Base-by-base conservation (phyloP, 1,140 invertebrate species). In the Maconellicoccus hirsutus region DNA sequence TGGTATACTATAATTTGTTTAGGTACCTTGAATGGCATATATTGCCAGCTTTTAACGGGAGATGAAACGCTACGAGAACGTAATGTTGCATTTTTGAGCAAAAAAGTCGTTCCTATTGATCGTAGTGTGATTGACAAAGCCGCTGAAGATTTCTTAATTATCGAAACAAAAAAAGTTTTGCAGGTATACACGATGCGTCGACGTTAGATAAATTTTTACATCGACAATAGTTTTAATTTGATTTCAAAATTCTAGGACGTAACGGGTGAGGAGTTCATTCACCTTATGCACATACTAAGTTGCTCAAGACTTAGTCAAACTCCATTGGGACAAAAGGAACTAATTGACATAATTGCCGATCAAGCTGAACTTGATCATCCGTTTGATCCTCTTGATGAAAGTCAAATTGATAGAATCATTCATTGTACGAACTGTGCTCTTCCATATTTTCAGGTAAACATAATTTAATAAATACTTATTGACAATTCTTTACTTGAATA, bases 181-280 rank as follows among this genome's bases (percentile, higher is more conserved):
- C 85, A 88, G 82, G 88, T 90, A 80, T 8, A 70, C n/a, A 63
- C 71, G 16, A 19, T 74, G 70, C 61, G 19, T 61, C 33, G n/a
- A 70, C 39, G 39, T 10, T 10, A 42, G n/a, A 42, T 42, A 42
- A 42, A 42, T 42, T 42, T n/a, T 42, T 42, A 10, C 39, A n/a
- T n/a, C n/a, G n/a, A n/a, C n/a, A n/a, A n/a, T n/a, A n/a, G n/a
- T n/a, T 61, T 61, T 61, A 7, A 61, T 61, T 61, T 16, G n/a
- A 52, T 52, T 52, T 66, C 69, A 59, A 38, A 73, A 73, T 72
- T 38, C 33, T 70, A 93, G 88, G 90, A 93, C 84, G 89, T 93
- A 12, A 93, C 89, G 42, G 90, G 91, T 69, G 92, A 95, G 75
- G 94, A 98, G 80, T 96, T 96, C 81, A 87, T 93, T 73, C 84